Evolutionary conservation across 2,888 invertebrate species (phyloP), one percentile per base, ranked within the genome.

Genomic region (Drosophila colorata): DNA sequence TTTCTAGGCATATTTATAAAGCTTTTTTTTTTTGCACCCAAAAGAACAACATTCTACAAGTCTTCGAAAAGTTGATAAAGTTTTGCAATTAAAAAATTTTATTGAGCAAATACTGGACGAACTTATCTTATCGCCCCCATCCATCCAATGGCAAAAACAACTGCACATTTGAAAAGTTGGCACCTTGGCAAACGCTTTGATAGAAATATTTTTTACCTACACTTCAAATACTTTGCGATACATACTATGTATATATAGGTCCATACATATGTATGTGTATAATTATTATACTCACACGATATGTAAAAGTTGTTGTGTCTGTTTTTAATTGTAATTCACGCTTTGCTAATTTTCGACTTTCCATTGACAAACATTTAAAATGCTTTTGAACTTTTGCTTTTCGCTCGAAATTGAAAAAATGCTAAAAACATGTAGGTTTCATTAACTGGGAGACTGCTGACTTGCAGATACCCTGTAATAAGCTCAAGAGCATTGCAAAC

Each of bases 321-420:
- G 49, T 60, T 64, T 75, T 75, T 78, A 76, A 76, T 78, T 78
- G 61, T 65, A 55, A 69, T 74, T 76, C 60, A 79, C 73, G 77
- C 73, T 76, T 78, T 70, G 80, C 73, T 73, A 57, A 73, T 73
- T 79, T 79, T 68, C 65, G 67, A 81, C 87, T 87, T 83, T 84
- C 87, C 85, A 83, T 87, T 83, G 87, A 87, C 87, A 82, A 82
- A 86, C 59, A 74, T 74, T 81, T 80, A 49, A 74, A 83, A 83
- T 68, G 72, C 41, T 66, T 74, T 66, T 71, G 40, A 86, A 73
- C 47, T 31, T 58, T 74, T 53, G 40, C 33, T 61, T 57, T 14
- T 14, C 14, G 59, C 41, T 37, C 44, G 14, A 16, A 28, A 14
- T 33, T 8, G 18, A 28, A 51, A 33, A 57, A 35, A 61, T 37